phyloP scores from a whole-genome alignment of 2,888 invertebrate genomes.

The Nomada ruficornis region DNA sequence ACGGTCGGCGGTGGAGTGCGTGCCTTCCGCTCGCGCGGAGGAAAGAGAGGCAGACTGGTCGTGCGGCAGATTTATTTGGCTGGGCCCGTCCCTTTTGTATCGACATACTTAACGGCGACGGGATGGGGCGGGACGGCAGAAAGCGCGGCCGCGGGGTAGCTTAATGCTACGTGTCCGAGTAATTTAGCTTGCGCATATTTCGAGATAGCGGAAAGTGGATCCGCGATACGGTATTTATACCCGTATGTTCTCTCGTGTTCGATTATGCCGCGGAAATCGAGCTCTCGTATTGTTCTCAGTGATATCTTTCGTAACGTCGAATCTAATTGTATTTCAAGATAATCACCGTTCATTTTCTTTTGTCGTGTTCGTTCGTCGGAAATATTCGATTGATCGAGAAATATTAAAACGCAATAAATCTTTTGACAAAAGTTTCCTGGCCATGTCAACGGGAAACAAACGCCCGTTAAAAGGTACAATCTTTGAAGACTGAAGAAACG shows the following conservation, averaged over 20 bases:
- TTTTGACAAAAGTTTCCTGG: conserved; percentile 7
- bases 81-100: conserved; percentile 51
- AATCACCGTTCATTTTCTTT: not conserved
- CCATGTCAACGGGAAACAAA: conserved; percentile 16
- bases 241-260: not conserved
- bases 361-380: not conserved
- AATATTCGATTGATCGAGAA: conserved; percentile 18
- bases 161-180: conserved; percentile 39
- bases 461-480: conserved; percentile 11
- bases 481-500: conserved; percentile 49
- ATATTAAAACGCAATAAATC: too few species aligned
- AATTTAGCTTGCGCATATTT: conserved; percentile 51
- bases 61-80: conserved; percentile 52
- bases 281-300: not conserved
- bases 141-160: conserved; percentile 7
- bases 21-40: conserved; percentile 1
- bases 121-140: not conserved
- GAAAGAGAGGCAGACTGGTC: conserved; percentile 31
- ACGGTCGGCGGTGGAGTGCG: conserved; percentile 14
- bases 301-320: not conserved
- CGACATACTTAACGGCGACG: conserved; percentile 46
- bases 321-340: not conserved
- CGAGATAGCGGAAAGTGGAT: conserved; percentile 29
- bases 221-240: conserved; percentile 10
- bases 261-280: conserved; percentile 11